Percentiles rank a stretch among this genome's conserved stretches.
Conservation (phyloP, 2,888 invertebrate species). For the Erpobdella octoculata region DNA sequence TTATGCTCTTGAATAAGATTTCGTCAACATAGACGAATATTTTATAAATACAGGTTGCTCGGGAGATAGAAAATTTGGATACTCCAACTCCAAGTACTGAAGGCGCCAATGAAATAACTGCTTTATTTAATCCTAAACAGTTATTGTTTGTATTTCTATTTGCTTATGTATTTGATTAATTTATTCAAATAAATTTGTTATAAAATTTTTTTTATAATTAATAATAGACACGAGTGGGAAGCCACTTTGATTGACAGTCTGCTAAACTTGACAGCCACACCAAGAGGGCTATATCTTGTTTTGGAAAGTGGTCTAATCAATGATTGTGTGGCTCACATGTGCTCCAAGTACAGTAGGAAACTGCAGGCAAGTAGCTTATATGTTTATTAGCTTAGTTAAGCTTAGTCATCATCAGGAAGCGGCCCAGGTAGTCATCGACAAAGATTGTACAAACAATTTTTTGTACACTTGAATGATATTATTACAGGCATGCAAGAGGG, state of each 20-base stretch:
- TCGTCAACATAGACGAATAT: not conserved
- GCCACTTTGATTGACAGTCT: constrained; percentile 50
- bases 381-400: not conserved
- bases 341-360: constrained; percentile 46
- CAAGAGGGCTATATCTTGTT: constrained; percentile 49
- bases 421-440: not conserved
- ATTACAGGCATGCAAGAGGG: constrained; percentile 47
- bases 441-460: not conserved
- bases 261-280: constrained; percentile 50
- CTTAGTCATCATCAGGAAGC: constrained; percentile 37
- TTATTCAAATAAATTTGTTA: not conserved
- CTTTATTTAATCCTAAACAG: not conserved
- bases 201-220: not conserved
- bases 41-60: not conserved
- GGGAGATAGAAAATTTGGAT: constrained; percentile 15
- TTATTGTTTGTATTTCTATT: not conserved
- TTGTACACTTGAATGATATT: not conserved
- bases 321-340: constrained; percentile 50
- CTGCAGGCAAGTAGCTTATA: constrained; percentile 43
- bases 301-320: constrained; percentile 48
- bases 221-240: constrained; percentile 47
- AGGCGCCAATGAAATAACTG: not conserved
- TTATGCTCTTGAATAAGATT: not conserved
- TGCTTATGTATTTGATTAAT: not conserved
- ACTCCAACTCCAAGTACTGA: not conserved